Conservation (phyloP, 2,113 vertebrate species). For the Ictalurus furcatus region DNA sequence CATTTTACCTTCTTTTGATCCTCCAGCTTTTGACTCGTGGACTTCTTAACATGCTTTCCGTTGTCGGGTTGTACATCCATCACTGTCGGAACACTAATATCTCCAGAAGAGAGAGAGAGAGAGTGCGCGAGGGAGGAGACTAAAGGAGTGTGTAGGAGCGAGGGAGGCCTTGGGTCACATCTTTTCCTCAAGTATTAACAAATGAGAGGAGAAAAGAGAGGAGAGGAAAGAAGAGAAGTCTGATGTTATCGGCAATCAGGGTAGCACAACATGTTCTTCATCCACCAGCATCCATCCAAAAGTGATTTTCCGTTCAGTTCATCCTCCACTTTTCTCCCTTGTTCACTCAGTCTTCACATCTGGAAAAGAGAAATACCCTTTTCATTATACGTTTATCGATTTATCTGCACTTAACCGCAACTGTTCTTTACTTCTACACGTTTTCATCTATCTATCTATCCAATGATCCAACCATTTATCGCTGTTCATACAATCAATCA, state of each 20-base stretch:
- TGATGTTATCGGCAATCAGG: conserved; percentile 16
- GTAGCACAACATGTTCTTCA: conserved; percentile 54
- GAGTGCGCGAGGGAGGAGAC: conserved; percentile 41
- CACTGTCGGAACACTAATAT: conserved; percentile 71
- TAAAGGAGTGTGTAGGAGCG: conserved; percentile 30
- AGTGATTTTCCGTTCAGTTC: conserved; percentile 54
- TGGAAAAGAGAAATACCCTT: conserved; percentile 64
- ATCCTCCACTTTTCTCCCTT: conserved; percentile 40
- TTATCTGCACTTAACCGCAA: conserved; percentile 1
- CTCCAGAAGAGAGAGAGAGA: conserved; percentile 64
- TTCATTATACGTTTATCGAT: not conserved
- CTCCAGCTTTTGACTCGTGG: conserved; percentile 94
- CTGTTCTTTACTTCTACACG: too few relatives aligned
- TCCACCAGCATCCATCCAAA: conserved; percentile 42
- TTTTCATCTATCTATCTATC: too few relatives aligned
- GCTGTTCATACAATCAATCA: too few relatives aligned
- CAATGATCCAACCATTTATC: too few relatives aligned
- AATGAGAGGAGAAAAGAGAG: not conserved
- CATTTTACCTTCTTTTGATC: conserved; percentile 96
- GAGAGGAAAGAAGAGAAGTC: not conserved
- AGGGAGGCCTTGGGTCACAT: conserved; percentile 77
- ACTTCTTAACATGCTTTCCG: conserved; percentile 93
- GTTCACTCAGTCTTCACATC: conserved; percentile 67
- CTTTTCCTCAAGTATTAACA: conserved; percentile 66
- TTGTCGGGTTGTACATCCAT: conserved; percentile 96